Evolutionary conservation across 2,888 invertebrate species (phyloP).

Genomic region (Biston stratarius): DNA sequence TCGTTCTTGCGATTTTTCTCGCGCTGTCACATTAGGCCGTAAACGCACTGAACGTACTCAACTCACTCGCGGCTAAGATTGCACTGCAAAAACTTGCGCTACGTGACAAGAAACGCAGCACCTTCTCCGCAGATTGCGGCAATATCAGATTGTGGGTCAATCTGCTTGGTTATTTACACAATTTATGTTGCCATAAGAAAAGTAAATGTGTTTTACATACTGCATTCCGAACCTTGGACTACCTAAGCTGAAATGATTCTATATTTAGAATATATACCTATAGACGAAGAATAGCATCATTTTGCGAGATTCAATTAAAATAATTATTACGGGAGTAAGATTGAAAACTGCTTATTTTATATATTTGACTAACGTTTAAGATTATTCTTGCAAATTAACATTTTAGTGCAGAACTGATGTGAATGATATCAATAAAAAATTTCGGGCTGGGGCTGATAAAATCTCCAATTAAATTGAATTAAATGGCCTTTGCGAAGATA

Average conservation of each 20-base stretch:
- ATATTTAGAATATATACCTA: not conserved
- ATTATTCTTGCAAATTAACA: too few relatives aligned
- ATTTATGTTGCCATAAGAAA: slow-evolving; percentile 30
- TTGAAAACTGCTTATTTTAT: too few relatives aligned
- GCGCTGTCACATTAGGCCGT: slow-evolving; percentile 21
- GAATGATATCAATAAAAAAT: too few relatives aligned
- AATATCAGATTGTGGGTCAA: slow-evolving; percentile 57
- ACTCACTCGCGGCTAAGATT: slow-evolving; percentile 58
- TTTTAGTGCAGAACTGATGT: too few relatives aligned
- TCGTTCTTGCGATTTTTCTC: slow-evolving; percentile 19
- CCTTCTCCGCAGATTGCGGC: slow-evolving; percentile 53
- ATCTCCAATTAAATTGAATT: too few relatives aligned
- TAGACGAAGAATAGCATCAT: not conserved
- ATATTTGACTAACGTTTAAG: too few relatives aligned
- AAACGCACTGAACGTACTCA: slow-evolving; percentile 33
- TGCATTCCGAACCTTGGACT: slow-evolving; percentile 23
- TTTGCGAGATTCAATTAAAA: too few relatives aligned
- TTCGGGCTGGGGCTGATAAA: too few relatives aligned
- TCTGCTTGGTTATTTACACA: slow-evolving; percentile 45
- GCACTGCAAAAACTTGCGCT: slow-evolving; percentile 58
- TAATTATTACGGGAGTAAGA: too few relatives aligned
- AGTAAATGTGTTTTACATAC: slow-evolving; percentile 20
- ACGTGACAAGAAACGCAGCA: slow-evolving; percentile 62
- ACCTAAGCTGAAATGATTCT: not conserved
- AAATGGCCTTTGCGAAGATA: too few relatives aligned